Evolutionary conservation across 2,797 vertebrate species (phyloP).

Genomic region (Argya squamiceps): DNA sequence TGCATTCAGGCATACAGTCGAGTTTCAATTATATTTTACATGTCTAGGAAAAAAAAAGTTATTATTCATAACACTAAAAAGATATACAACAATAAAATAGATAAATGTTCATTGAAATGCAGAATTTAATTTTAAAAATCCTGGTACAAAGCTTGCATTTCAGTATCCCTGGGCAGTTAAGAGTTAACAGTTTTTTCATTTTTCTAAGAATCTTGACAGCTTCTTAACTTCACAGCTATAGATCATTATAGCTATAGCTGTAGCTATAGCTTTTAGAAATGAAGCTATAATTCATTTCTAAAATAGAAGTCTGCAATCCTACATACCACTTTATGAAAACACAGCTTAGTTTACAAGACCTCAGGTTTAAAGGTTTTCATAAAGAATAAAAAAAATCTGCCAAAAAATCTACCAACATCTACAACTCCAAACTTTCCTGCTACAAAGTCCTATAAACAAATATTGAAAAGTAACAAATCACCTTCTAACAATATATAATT

Average conservation of each 20-base stretch:
- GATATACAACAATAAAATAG: background rate
- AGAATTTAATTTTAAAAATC: background rate
- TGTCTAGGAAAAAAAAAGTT: background rate
- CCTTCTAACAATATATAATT: background rate
- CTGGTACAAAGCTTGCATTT: background rate
- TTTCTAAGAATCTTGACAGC: background rate
- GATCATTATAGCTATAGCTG: background rate
- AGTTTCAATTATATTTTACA: background rate
- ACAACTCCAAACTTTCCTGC: background rate
- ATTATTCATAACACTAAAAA: background rate
- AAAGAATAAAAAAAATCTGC: background rate
- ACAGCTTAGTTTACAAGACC: background rate
- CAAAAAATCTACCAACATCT: background rate
- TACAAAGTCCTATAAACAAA: background rate
- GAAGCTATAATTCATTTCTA: background rate
- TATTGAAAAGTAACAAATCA: background rate
- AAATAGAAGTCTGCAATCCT: background rate
- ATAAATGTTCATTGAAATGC: background rate
- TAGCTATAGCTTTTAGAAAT: too few relatives aligned
- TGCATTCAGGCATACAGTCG: background rate
- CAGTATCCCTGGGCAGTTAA: background rate
- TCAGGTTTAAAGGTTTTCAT: background rate
- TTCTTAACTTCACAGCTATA: background rate
- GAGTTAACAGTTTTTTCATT: background rate
- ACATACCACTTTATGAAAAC: background rate